A percentile compares a stretch with the other conserved stretches of the same genome.
phyloP scores from a whole-genome alignment of 2,797 vertebrate genomes.

The Gastrophryne carolinensis region DNA sequence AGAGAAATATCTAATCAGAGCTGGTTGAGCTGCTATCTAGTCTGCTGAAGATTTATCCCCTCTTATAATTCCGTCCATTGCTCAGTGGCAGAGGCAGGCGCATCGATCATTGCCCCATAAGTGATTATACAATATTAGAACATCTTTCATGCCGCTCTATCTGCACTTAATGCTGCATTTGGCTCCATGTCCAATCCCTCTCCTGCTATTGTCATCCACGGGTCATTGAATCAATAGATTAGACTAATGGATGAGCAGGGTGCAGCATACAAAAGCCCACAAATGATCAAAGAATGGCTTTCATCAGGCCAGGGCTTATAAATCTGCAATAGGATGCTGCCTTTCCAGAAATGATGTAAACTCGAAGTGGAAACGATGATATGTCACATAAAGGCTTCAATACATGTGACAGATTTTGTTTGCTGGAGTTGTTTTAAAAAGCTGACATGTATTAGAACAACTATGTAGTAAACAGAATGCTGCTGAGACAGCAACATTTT shows the following conservation, averaged over 20 bases:
- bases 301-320: background rate
- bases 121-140: conserved; percentile 19
- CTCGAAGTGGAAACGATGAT: background rate
- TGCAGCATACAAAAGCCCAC: background rate
- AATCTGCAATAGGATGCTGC: background rate
- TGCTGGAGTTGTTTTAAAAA: background rate
- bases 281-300: background rate
- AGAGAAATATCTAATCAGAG: background rate
- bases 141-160: conserved; percentile 2
- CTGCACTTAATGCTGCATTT: conserved; percentile 2
- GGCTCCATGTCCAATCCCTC: background rate
- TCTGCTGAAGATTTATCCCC: no score
- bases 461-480: no score
- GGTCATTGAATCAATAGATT: background rate
- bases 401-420: background rate
- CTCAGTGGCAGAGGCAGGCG: background rate
- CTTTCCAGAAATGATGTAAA: background rate
- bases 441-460: background rate
- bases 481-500: no score
- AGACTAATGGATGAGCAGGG: background rate
- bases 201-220: background rate
- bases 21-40: background rate
- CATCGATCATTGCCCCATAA: background rate
- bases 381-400: background rate
- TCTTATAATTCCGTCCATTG: conserved; percentile 1